These are phyloP conservation scores for Ctena decussata DNA, from an alignment of 2,888 invertebrate species.

Conservation along the genomic window DNA sequence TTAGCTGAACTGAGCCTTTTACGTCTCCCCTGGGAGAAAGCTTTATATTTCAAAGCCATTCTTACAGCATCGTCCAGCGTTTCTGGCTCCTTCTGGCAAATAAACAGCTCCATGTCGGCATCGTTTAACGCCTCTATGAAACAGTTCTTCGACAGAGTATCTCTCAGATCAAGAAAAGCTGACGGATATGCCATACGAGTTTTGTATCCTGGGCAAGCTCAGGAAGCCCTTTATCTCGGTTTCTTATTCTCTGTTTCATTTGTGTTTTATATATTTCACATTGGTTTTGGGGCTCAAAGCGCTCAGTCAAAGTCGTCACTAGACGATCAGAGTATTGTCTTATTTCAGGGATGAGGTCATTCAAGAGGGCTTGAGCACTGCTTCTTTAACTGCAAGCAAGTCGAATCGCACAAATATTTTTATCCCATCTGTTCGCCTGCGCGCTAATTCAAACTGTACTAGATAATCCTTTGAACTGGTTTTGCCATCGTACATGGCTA, in stretches of 20 bases:
- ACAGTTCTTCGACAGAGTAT: neutral
- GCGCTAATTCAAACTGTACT: conserved; percentile 20
- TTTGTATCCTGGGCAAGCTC: neutral
- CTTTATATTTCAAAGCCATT: too few species aligned
- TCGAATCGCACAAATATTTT: conserved; percentile 14
- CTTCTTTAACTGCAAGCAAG: conserved; percentile 23
- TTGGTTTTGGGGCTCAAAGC: too few species aligned
- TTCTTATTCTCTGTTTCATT: conserved; percentile 27
- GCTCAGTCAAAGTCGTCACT: neutral
- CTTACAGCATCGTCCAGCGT: too few species aligned
- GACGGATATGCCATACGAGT: neutral
- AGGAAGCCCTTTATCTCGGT: neutral
- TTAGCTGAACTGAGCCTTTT: too few species aligned
- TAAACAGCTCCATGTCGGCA: neutral
- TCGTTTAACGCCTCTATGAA: conserved; percentile 2
- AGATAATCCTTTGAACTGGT: neutral
- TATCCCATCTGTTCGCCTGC: conserved; percentile 21
- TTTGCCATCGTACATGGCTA: neutral
- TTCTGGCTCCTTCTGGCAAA: too few species aligned
- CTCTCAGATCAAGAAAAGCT: neutral
- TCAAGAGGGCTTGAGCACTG: conserved; percentile 7
- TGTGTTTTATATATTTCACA: conserved; percentile 22
- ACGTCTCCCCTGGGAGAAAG: too few species aligned
- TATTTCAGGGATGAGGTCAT: neutral
- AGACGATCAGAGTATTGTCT: neutral